A percentile compares a stretch with the other conserved stretches of the same genome.
These are phyloP conservation scores for Stramonita haemastoma DNA, from an alignment of 2,888 invertebrate species.

Conservation along the genomic window DNA sequence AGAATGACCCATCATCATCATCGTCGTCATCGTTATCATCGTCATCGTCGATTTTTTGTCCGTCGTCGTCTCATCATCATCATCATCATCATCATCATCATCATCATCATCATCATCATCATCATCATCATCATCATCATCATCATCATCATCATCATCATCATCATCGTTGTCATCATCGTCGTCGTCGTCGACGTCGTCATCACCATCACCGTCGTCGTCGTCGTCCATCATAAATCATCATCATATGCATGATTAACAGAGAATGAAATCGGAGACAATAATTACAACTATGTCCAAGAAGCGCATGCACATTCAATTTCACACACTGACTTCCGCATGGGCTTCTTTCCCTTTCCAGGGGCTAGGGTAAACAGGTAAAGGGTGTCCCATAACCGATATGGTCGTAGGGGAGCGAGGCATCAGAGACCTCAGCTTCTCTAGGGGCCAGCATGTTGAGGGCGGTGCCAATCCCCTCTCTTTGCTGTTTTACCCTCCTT, in stretches of 20 bases:
- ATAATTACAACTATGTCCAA: no score
- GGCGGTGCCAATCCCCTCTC: no score
- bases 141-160: background rate
- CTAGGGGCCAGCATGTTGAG: no score
- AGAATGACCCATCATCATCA: background rate
- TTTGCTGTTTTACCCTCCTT: no score
- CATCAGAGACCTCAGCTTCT: no score
- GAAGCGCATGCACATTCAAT: no score
- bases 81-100: background rate
- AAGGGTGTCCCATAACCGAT: no score
- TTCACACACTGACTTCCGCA: no score
- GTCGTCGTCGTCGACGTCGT: background rate
- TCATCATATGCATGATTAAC: background rate
- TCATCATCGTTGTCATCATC: no score
- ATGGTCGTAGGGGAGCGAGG: no score
- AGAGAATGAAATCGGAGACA: background rate
- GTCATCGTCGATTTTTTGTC: background rate
- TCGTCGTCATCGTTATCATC: background rate
- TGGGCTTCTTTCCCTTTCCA: no score
- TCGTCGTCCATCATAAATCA: slow-evolving; percentile 5
- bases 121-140: background rate
- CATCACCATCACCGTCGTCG: background rate
- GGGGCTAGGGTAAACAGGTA: no score
- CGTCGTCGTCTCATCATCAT: background rate
- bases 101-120: background rate